Conservation (phyloP, 2,797 vertebrate genomes). For the Acanthiza pusilla region DNA sequence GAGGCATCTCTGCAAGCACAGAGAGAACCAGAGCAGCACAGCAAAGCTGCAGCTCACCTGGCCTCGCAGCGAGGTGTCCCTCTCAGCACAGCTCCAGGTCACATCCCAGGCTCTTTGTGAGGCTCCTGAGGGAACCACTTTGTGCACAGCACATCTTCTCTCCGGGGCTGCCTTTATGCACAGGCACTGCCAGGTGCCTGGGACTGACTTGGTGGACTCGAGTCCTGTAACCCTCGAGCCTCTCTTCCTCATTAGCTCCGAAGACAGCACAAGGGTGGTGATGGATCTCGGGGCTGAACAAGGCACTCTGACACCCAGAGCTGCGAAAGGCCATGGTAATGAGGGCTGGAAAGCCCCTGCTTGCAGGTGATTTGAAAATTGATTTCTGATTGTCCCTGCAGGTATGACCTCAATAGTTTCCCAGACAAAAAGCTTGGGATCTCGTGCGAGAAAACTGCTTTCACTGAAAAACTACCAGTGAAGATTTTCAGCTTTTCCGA, state of each 20-base stretch:
- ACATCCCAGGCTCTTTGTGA: not conserved
- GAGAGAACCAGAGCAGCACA: not conserved
- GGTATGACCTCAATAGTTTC: not conserved
- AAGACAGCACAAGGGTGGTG: not conserved
- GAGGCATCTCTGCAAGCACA: not conserved
- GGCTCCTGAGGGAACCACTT: not conserved
- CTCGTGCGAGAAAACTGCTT: not conserved
- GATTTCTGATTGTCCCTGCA: not conserved
- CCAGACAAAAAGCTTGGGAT: not conserved
- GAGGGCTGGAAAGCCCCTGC: not conserved
- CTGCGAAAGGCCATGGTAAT: accelerated
- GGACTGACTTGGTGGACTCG: not conserved
- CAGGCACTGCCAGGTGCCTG: not conserved
- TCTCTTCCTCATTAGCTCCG: not conserved
- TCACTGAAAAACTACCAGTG: not conserved
- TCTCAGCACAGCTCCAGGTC: not conserved
- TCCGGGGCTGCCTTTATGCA: not conserved
- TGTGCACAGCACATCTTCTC: not conserved
- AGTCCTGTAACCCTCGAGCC: not conserved
- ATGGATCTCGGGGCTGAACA: accelerated
- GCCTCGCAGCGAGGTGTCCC: not conserved
- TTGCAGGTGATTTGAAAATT: not conserved
- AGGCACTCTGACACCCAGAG: not conserved
- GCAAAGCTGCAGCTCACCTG: not conserved
- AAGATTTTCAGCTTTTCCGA: not conserved